phyloP scores from a whole-genome alignment of 2,797 vertebrate species.

The Myotis pilosus region DNA sequence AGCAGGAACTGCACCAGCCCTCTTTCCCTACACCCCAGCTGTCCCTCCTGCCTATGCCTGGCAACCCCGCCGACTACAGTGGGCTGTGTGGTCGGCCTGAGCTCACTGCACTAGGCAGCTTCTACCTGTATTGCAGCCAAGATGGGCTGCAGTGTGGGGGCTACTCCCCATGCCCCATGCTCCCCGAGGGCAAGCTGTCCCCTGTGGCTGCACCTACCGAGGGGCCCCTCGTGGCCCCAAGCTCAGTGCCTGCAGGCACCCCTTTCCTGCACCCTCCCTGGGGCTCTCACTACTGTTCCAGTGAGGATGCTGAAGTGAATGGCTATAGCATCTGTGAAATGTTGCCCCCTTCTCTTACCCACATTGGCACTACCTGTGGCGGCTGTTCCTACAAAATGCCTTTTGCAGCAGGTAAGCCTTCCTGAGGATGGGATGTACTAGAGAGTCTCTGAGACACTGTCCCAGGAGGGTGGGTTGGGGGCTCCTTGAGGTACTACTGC shows the following conservation, averaged over 20 bases:
- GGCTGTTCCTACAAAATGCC: conserved; percentile 91
- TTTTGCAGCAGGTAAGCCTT: conserved; percentile 92
- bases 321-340: conserved; percentile 89
- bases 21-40: conserved; percentile 87
- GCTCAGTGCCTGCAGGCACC: conserved; percentile 89
- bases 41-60: conserved; percentile 84
- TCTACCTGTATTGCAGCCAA: conserved; percentile 87
- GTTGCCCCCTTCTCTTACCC: conserved; percentile 88
- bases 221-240: conserved; percentile 87
- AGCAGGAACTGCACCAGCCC: conserved; percentile 92
- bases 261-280: conserved; percentile 90
- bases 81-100: conserved; percentile 83
- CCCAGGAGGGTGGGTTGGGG: background rate
- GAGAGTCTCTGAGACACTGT: background rate
- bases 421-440: background rate
- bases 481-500: background rate
- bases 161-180: conserved; percentile 86
- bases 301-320: conserved; percentile 89
- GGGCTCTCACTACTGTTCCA: conserved; percentile 92
- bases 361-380: conserved; percentile 88
- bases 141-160: conserved; percentile 80
- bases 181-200: conserved; percentile 87
- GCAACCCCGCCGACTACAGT: conserved; percentile 84
- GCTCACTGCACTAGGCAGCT: conserved; percentile 80
- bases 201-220: conserved; percentile 82